Conservation (phyloP, 1,140 invertebrate genomes). For the Meloidogyne chitwoodi region DNA sequence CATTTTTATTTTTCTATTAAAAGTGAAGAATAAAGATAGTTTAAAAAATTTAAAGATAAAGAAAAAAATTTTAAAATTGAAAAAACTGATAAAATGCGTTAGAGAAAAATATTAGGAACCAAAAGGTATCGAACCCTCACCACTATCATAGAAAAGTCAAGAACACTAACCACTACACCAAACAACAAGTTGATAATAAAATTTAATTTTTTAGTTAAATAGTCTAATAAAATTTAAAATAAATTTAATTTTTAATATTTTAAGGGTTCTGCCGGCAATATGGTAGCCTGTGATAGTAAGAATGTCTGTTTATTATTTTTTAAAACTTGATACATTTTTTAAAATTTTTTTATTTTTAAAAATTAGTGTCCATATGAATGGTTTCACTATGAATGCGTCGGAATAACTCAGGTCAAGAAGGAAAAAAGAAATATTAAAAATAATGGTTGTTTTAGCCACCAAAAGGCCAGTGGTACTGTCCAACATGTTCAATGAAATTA, state of each 20-base stretch:
- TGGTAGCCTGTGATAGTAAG: conserved; percentile 36
- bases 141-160: not conserved
- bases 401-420: conserved; percentile 4
- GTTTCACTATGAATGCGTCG: conserved; percentile 33
- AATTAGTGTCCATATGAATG: conserved; percentile 28
- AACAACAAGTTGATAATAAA: too few species aligned
- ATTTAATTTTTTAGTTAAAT: too few species aligned
- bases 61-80: too few species aligned
- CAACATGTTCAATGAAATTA: conserved; percentile 19
- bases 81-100: too few species aligned
- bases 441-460: not conserved
- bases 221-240: not conserved
- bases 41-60: too few species aligned
- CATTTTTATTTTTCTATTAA: too few species aligned
- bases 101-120: too few species aligned
- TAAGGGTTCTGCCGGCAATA: conserved; percentile 27
- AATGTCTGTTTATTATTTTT: conserved; percentile 9
- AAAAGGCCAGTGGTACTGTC: conserved; percentile 27
- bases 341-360: not conserved
- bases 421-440: not conserved
- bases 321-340: not conserved
- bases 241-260: not conserved
- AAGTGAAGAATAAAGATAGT: too few species aligned
- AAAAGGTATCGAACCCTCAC: too few species aligned
- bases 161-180: not conserved